A percentile compares a stretch with the other conserved stretches of the same genome.
Conservation (phyloP, 2,797 vertebrate genomes). For the Apogon talboti region DNA sequence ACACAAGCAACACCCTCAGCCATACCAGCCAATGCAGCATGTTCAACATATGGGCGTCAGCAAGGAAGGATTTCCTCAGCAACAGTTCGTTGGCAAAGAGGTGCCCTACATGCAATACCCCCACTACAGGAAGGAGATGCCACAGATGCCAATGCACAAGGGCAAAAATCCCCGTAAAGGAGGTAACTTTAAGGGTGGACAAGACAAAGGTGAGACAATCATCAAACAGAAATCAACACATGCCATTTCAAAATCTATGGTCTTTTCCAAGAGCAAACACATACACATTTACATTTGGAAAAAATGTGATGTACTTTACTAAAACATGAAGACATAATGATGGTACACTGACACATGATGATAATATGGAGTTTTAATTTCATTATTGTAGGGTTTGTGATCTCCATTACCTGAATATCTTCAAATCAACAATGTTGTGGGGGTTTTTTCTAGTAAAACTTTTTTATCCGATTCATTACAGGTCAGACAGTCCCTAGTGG, state of each 20-base stretch:
- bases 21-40: constrained; percentile 92
- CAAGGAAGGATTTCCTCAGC: constrained; percentile 88
- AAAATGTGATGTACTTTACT: neutral
- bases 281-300: neutral
- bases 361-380: neutral
- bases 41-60: constrained; percentile 90
- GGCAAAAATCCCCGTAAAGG: constrained; percentile 91
- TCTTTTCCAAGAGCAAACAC: neutral
- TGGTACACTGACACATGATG: no score
- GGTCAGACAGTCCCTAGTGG: constrained; percentile 81
- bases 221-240: neutral
- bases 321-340: neutral
- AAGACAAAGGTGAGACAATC: constrained; percentile 89
- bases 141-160: constrained; percentile 89
- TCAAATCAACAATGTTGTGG: neutral
- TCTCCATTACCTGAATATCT: neutral
- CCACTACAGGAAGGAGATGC: constrained; percentile 94
- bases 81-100: constrained; percentile 91
- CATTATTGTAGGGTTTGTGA: neutral
- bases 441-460: constrained; percentile 16
- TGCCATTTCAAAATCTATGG: neutral
- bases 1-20: constrained; percentile 92
- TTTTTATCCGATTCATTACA: constrained; percentile 41
- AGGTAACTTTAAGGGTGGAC: constrained; percentile 62
- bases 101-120: constrained; percentile 91